A percentile compares a stretch with the other conserved stretches of the same genome.
Evolutionary conservation across 1,140 invertebrate species (phyloP).

Genomic region (Parasteatoda tepidariorum): DNA sequence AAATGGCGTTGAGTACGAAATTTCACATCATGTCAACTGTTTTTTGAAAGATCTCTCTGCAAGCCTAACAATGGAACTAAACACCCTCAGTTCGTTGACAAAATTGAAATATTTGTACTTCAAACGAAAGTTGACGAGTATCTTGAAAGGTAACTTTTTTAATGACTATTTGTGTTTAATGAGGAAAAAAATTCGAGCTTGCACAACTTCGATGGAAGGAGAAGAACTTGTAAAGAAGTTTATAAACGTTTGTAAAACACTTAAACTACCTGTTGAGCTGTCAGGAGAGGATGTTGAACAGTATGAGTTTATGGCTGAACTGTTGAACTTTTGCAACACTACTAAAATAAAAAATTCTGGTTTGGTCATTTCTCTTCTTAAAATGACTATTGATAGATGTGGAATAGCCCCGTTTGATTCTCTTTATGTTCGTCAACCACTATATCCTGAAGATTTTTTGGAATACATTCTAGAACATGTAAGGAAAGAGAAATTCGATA

Average conservation of each 20-base stretch:
- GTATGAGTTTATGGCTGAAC: constrained; percentile 35
- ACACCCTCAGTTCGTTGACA: not conserved
- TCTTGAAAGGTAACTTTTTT: constrained; percentile 17
- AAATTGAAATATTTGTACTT: constrained; percentile 20
- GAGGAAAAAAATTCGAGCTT: not conserved
- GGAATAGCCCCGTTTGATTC: not conserved
- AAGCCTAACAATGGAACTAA: not conserved
- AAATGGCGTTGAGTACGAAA: constrained; percentile 20
- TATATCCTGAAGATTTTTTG: constrained; percentile 8
- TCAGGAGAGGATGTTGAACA: not conserved
- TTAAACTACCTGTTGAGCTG: not conserved
- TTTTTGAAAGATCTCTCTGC: constrained; percentile 20
- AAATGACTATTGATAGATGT: not conserved
- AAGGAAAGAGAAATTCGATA: not conserved
- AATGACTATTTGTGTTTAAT: not conserved
- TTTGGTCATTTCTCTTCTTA: not conserved
- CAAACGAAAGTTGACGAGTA: not conserved
- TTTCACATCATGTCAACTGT: not conserved
- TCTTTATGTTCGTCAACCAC: constrained; percentile 1
- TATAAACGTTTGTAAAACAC: not conserved
- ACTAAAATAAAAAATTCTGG: not conserved
- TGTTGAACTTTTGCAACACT: constrained; percentile 1
- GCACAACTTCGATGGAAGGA: not conserved
- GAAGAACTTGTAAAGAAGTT: constrained; percentile 1
- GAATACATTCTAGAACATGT: constrained; percentile 9